phyloP scores from a whole-genome alignment of 2,888 invertebrate species.

The Cerastoderma edule region DNA sequence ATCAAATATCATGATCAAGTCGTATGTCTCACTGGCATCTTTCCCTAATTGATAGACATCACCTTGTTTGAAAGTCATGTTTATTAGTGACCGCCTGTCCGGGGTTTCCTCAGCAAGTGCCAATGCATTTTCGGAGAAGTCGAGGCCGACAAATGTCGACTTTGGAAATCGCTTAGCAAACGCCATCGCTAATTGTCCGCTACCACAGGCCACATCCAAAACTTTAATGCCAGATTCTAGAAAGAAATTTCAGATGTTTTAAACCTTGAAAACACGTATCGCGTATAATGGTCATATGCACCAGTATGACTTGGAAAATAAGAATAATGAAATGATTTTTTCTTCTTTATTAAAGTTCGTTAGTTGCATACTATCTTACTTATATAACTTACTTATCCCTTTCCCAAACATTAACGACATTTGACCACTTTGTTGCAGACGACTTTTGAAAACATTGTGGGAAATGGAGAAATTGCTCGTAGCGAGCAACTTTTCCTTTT shows the following conservation, averaged over 20 bases:
- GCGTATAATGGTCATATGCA: no score
- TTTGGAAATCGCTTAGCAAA: constrained; percentile 41
- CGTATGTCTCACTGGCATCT: constrained; percentile 28
- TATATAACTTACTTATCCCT: no score
- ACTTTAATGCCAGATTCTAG: constrained; percentile 34
- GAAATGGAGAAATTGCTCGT: no score
- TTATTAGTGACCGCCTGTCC: constrained; percentile 7
- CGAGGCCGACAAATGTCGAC: constrained; percentile 40
- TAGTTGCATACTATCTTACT: no score
- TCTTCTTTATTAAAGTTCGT: no score
- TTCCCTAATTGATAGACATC: constrained; percentile 43
- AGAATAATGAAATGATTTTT: no score
- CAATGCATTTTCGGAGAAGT: constrained; percentile 14
- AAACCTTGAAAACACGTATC: no score
- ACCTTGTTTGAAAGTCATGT: constrained; percentile 31
- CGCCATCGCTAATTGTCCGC: constrained; percentile 16
- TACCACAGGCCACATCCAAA: constrained; percentile 39
- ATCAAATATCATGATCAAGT: constrained; percentile 45
- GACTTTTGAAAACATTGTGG: no score
- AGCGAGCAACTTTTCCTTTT: no score
- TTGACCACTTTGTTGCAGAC: no score
- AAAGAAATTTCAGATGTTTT: background rate
- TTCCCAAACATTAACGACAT: no score
- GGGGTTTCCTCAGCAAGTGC: constrained; percentile 25
- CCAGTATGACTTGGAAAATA: no score